These are phyloP conservation scores for Aethes cnicana DNA, from an alignment of 2,888 invertebrate species.

Conservation along the genomic window DNA sequence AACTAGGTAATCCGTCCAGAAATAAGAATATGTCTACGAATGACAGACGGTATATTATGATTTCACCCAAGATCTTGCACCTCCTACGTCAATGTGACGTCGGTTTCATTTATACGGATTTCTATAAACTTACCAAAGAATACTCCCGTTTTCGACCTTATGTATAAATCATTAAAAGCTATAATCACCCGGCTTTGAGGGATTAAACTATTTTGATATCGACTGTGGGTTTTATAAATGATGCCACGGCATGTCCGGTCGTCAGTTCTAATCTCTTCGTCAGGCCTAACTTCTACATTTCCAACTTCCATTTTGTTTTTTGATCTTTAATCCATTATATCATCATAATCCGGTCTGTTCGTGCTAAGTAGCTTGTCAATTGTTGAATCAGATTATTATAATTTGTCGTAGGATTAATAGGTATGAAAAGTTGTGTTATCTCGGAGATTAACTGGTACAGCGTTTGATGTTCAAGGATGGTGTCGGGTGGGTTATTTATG, in stretches of 20 bases:
- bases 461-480: constrained; percentile 44
- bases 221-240: constrained; percentile 70
- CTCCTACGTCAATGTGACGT: constrained; percentile 80
- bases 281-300: constrained; percentile 50
- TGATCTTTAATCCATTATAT: constrained; percentile 52
- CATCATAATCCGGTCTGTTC: constrained; percentile 47
- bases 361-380: constrained; percentile 48
- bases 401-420: constrained; percentile 15
- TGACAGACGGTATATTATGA: constrained; percentile 78
- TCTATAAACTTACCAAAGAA: constrained; percentile 55
- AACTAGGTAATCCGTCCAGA: constrained; percentile 67
- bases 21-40: constrained; percentile 62
- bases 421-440: constrained; percentile 30
- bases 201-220: constrained; percentile 69
- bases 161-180: constrained; percentile 46
- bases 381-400: constrained; percentile 48
- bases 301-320: constrained; percentile 54
- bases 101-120: constrained; percentile 71
- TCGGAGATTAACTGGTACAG: constrained; percentile 20
- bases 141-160: constrained; percentile 55
- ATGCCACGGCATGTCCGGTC: constrained; percentile 76
- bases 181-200: constrained; percentile 52
- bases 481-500: constrained; percentile 53
- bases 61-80: constrained; percentile 75
- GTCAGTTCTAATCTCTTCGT: constrained; percentile 67